A percentile compares a stretch with the other conserved stretches of the same genome.
phyloP scores from a whole-genome alignment of 2,113 vertebrate species.

The Coryphaenoides rupestris region DNA sequence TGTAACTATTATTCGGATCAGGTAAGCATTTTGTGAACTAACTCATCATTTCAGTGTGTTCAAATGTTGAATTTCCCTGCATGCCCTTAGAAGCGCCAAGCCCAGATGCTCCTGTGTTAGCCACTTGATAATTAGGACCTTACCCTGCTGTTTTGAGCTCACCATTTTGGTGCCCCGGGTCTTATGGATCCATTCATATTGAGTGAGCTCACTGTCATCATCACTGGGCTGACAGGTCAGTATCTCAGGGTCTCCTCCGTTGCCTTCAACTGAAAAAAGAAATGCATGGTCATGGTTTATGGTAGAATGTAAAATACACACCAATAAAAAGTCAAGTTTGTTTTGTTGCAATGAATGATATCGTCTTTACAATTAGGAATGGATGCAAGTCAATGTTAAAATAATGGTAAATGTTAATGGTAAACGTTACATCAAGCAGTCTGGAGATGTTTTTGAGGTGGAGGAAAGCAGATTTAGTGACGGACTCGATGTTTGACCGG shows the following conservation, averaged over 20 bases:
- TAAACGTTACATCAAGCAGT: too few species aligned
- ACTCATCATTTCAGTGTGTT: constrained; percentile 50
- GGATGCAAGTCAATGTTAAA: too few species aligned
- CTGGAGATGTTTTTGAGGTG: too few species aligned
- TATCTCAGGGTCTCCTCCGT: not conserved
- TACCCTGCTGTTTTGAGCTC: constrained; percentile 31
- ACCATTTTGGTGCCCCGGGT: constrained; percentile 36
- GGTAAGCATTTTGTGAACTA: constrained; percentile 22
- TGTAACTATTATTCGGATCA: not conserved
- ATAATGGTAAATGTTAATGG: too few species aligned
- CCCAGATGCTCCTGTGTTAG: constrained; percentile 44
- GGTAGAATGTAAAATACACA: not conserved
- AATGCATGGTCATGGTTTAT: not conserved
- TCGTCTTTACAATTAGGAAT: not conserved
- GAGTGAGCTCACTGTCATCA: constrained; percentile 38
- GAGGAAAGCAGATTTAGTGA: too few species aligned
- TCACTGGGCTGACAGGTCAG: constrained; percentile 66
- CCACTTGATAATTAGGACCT: constrained; percentile 29
- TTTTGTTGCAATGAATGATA: not conserved
- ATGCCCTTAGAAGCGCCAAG: constrained; percentile 59
- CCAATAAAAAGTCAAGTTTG: not conserved
- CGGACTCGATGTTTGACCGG: too few species aligned
- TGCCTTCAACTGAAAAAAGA: constrained; percentile 49
- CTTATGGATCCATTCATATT: constrained; percentile 63
- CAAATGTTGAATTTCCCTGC: constrained; percentile 66